Percentiles rank a stretch among this genome's conserved stretches.
These are phyloP conservation scores for Haliclona indistincta DNA, from an alignment of 37 sponge, comb jelly and placozoan species.

Conservation along the genomic window DNA sequence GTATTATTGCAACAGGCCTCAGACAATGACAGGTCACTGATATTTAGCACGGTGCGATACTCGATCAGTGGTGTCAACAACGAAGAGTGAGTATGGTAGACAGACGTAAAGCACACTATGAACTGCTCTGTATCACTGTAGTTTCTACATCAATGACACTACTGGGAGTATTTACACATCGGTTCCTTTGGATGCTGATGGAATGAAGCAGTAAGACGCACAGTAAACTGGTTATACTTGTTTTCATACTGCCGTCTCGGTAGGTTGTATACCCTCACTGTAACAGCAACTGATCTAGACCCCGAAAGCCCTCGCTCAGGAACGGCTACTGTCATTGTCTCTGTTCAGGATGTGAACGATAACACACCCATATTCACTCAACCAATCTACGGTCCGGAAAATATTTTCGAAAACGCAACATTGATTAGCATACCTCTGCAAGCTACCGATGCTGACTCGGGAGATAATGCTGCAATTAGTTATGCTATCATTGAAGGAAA, in stretches of 20 bases:
- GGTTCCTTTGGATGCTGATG: not conserved
- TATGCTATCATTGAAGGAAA: conserved; percentile 36
- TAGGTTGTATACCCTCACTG: not conserved
- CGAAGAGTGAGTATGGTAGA: not conserved
- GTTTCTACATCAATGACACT: not conserved
- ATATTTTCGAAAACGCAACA: not conserved
- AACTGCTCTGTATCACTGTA: not conserved
- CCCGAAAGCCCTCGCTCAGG: conserved; percentile 25
- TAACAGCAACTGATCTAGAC: not conserved
- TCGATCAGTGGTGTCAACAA: not conserved
- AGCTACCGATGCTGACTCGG: conserved; percentile 32
- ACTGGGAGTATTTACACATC: not conserved
- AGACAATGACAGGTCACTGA: not conserved
- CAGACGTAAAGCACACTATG: not conserved
- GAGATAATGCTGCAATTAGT: conserved; percentile 1
- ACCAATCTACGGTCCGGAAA: conserved; percentile 2
- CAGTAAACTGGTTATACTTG: not conserved
- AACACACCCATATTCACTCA: not conserved
- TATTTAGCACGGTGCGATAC: conserved; percentile 1
- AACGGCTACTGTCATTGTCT: conserved; percentile 2
- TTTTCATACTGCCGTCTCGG: not conserved
- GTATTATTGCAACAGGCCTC: not conserved
- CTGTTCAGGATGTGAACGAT: not conserved
- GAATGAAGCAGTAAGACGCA: not conserved
- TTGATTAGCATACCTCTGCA: not conserved